Evolutionary conservation across 2,888 invertebrate species (phyloP).

Genomic region (Drosophila borealis): DNA sequence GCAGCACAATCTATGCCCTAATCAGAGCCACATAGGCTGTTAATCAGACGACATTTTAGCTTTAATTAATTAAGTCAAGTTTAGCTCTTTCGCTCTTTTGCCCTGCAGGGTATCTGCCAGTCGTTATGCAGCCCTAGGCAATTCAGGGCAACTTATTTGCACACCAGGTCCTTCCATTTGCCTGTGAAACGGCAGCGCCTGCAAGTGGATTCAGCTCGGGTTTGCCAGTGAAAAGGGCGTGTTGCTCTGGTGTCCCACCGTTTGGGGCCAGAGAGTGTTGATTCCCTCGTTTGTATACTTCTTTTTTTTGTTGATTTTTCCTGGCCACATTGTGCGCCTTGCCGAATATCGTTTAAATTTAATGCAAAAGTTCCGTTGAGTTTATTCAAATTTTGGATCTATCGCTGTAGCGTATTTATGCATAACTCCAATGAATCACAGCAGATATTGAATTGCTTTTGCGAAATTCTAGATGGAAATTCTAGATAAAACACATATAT

Average conservation of each 20-base stretch:
- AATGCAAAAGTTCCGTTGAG: constrained; percentile 50
- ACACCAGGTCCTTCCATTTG: constrained; percentile 34
- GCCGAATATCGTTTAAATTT: constrained; percentile 73
- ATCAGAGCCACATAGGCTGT: no score
- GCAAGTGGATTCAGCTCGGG: constrained; percentile 5
- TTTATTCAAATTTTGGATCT: constrained; percentile 45
- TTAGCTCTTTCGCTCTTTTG: neutral
- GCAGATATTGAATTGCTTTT: constrained; percentile 22
- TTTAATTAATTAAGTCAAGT: neutral
- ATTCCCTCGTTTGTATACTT: constrained; percentile 33
- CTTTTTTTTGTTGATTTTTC: constrained; percentile 46
- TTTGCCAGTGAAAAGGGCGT: constrained; percentile 27
- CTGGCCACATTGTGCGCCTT: constrained; percentile 51
- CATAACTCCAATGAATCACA: constrained; percentile 22
- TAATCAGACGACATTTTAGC: no score
- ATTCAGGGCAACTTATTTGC: constrained; percentile 37
- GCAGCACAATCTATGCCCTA: no score
- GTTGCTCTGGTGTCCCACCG: neutral
- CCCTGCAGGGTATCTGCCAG: constrained; percentile 8
- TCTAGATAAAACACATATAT: neutral
- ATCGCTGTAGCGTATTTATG: constrained; percentile 19
- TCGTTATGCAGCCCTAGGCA: neutral
- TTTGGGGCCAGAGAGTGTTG: constrained; percentile 37
- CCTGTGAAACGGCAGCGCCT: constrained; percentile 35
- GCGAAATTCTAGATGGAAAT: constrained; percentile 24